Percentiles rank a stretch among this genome's conserved stretches.
Conservation (phyloP, 2,888 invertebrate genomes). For the Drosophila peninsularis region DNA sequence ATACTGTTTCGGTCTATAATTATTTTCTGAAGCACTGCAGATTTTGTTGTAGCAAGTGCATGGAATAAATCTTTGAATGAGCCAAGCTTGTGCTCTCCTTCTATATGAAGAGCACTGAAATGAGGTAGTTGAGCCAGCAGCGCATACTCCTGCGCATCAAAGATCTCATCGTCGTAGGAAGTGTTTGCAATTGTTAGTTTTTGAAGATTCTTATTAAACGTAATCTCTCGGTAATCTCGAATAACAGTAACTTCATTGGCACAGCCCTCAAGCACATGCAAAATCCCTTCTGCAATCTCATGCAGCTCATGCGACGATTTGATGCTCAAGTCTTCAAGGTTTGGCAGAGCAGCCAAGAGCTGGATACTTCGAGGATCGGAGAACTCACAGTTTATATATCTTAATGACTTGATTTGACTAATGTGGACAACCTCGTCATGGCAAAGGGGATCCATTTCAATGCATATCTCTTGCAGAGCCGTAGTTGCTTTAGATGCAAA, state of each 20-base stretch:
- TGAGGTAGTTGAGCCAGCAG: neutral
- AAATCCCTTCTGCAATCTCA: neutral
- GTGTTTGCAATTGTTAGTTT: neutral
- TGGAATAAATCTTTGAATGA: conserved; percentile 1
- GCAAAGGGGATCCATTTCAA: neutral
- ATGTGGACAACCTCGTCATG: neutral
- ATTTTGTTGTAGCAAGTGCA: neutral
- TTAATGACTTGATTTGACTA: neutral
- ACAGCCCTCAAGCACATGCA: neutral
- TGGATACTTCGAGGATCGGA: neutral
- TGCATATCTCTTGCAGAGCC: neutral
- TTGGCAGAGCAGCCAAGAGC: neutral
- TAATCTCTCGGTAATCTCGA: neutral
- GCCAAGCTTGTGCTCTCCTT: neutral
- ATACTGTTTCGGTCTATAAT: neutral
- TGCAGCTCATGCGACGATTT: no score
- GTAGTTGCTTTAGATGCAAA: neutral
- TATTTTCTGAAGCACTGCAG: neutral
- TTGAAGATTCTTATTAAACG: neutral
- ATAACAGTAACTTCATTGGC: neutral
- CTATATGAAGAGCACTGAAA: neutral
- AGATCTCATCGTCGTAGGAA: neutral
- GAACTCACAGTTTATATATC: neutral
- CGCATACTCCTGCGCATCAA: neutral
- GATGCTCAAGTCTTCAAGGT: neutral